These are phyloP conservation scores for Neoniphon sammara DNA, from an alignment of 2,797 vertebrate genomes.

Conservation along the genomic window DNA sequence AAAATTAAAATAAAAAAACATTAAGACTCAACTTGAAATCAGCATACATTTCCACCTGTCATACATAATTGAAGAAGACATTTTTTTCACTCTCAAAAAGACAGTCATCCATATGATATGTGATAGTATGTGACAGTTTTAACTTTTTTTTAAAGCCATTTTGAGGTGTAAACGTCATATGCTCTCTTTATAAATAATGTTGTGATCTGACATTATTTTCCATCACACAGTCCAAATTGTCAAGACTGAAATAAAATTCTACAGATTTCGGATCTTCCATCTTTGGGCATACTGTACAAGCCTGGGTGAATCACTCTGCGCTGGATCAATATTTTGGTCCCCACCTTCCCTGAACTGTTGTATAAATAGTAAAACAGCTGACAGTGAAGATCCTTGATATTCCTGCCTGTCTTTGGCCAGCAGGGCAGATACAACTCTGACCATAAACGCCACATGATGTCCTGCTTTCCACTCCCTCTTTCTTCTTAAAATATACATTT, in stretches of 20 bases:
- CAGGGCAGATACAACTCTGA: constrained; percentile 50
- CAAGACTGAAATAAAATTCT: neutral
- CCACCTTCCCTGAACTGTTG: constrained; percentile 68
- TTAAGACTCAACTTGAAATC: no score
- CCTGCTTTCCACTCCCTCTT: constrained; percentile 6
- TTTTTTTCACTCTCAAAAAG: no score
- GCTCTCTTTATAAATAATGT: neutral
- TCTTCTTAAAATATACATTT: constrained; percentile 16
- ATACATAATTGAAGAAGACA: no score
- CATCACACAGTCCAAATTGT: neutral
- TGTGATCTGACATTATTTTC: neutral
- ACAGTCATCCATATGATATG: constrained; percentile 12
- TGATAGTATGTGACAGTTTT: neutral
- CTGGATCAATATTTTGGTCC: constrained; percentile 75
- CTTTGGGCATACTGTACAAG: constrained; percentile 23
- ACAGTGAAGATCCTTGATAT: constrained; percentile 68
- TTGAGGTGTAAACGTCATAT: constrained; percentile 23
- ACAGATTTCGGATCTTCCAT: constrained; percentile 20
- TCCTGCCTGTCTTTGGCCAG: constrained; percentile 66
- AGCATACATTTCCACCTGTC: no score
- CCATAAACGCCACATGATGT: constrained; percentile 43
- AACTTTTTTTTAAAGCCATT: constrained; percentile 26
- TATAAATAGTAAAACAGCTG: constrained; percentile 80
- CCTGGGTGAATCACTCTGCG: constrained; percentile 44
- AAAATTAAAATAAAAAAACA: neutral